A percentile compares a stretch with the other conserved stretches of the same genome.
phyloP scores from a whole-genome alignment of 2,797 vertebrate species.

The Manis crassicaudata region DNA sequence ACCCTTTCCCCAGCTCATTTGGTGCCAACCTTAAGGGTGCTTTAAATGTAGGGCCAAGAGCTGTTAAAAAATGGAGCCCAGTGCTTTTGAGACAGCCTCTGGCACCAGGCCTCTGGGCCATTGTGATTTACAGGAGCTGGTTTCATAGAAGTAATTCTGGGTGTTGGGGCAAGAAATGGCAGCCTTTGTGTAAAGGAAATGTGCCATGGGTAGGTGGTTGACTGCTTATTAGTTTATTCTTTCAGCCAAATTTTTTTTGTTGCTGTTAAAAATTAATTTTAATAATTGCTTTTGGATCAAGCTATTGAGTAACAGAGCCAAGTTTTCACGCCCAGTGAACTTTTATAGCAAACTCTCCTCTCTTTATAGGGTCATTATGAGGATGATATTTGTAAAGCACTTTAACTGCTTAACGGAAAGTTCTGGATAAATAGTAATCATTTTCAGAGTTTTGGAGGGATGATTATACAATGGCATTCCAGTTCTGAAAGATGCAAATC shows the following conservation, averaged over 20 bases:
- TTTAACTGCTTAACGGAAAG: conserved; percentile 23
- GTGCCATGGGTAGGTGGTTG: conserved; percentile 42
- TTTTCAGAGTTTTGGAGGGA: conserved; percentile 50
- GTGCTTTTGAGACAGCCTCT: not conserved
- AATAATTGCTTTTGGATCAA: conserved; percentile 77
- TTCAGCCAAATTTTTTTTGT: conserved; percentile 72
- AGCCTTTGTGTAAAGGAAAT: conserved; percentile 44
- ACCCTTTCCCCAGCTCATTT: not conserved
- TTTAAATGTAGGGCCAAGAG: not conserved
- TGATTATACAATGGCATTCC: not conserved
- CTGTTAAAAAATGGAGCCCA: not conserved
- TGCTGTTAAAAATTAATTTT: conserved; percentile 81
- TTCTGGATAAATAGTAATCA: conserved; percentile 18
- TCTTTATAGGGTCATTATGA: conserved; percentile 70
- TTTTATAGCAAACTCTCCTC: conserved; percentile 67
- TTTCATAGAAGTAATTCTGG: conserved; percentile 31
- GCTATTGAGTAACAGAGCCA: conserved; percentile 57
- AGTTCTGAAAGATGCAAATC: not conserved
- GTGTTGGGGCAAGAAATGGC: not conserved
- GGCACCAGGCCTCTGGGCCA: not conserved
- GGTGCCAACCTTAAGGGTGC: not conserved
- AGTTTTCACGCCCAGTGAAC: conserved; percentile 69
- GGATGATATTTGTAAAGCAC: conserved; percentile 69
- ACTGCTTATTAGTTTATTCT: conserved; percentile 65
- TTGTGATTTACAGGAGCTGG: not conserved